phyloP scores from a whole-genome alignment of 2,113 vertebrate species.

The Capreolus pygargus region DNA sequence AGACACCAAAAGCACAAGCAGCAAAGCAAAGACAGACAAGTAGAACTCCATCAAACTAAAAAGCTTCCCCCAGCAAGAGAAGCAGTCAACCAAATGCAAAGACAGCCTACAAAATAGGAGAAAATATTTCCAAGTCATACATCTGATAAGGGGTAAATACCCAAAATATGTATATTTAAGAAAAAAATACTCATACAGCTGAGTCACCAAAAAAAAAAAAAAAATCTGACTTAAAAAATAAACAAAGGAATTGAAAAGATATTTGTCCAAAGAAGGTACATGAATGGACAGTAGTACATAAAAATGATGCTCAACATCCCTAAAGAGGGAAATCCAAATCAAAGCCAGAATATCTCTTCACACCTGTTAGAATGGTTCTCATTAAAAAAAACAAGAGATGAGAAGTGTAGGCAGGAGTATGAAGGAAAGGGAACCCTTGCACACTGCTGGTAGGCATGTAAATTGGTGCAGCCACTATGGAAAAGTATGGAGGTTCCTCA shows the following conservation, averaged over 20 bases:
- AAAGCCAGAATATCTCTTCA: neutral
- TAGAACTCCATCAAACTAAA: neutral
- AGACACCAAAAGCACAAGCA: neutral
- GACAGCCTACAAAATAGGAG: neutral
- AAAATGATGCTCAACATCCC: neutral
- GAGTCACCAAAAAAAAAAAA: neutral
- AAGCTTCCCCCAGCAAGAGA: neutral
- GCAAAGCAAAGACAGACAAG: neutral
- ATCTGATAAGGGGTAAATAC: neutral
- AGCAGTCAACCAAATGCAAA: neutral
- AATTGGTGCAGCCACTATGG: neutral
- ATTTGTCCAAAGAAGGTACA: neutral
- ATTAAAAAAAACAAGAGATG: neutral
- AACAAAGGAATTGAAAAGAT: neutral
- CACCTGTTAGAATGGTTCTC: neutral
- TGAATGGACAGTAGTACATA: neutral
- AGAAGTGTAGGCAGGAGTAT: neutral
- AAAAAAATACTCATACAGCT: neutral
- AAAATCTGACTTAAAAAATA: neutral
- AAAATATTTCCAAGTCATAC: neutral
- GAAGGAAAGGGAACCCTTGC: neutral
- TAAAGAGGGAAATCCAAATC: neutral
- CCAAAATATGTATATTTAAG: neutral
- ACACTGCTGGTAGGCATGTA: neutral
- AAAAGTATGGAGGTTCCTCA: neutral